These are phyloP conservation scores for Chaitophorus viminalis DNA, from an alignment of 2,888 invertebrate species.

Conservation along the genomic window DNA sequence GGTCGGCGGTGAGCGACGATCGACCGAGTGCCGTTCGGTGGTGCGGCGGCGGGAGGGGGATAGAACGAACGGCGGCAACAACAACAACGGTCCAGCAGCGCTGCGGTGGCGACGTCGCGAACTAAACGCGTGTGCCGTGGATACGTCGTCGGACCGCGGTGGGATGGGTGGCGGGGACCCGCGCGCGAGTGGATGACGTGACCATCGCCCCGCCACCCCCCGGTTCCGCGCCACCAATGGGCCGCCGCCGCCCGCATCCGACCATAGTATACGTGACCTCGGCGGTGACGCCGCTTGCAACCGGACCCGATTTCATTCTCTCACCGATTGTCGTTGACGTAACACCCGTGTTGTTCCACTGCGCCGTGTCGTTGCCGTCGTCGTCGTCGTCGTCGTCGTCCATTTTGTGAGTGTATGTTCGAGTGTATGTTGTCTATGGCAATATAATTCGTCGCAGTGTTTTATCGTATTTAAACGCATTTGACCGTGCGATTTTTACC, in stretches of 20 bases:
- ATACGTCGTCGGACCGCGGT: background rate
- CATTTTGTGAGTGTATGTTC: constrained; percentile 47
- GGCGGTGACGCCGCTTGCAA: constrained; percentile 35
- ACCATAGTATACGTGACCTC: constrained; percentile 50
- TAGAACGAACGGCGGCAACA: background rate
- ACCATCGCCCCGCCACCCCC: background rate
- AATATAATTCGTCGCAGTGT: constrained; percentile 8
- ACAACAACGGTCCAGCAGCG: background rate
- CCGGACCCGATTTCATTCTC: constrained; percentile 41
- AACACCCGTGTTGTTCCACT: background rate
- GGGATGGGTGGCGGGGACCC: background rate
- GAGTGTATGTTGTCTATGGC: background rate
- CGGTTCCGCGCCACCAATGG: background rate
- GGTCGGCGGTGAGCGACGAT: background rate
- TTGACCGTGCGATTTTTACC: background rate
- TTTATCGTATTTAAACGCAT: background rate
- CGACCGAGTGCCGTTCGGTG: background rate
- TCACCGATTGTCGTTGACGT: constrained; percentile 16
- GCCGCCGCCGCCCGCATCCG: too few relatives aligned
- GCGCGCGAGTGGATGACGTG: constrained; percentile 45
- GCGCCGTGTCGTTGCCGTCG: background rate
- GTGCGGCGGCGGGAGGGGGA: background rate
- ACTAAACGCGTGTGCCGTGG: background rate
- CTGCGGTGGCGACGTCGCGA: background rate
- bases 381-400: constrained; percentile 30